These are phyloP conservation scores for Amphiprion percula DNA, from an alignment of 2,113 vertebrate species.

Conservation along the genomic window DNA sequence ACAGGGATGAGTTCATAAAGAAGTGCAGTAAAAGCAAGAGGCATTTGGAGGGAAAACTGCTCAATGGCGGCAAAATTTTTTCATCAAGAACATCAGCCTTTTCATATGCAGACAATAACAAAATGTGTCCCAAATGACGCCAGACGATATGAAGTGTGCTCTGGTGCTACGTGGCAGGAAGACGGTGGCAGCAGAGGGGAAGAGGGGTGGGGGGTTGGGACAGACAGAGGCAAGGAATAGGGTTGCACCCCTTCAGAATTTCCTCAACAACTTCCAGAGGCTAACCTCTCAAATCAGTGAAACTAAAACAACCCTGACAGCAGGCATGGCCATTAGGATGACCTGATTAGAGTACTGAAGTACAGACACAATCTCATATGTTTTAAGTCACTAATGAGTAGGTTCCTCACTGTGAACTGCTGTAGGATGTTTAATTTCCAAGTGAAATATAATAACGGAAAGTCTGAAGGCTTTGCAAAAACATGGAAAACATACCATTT, in stretches of 20 bases:
- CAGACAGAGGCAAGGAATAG: neutral
- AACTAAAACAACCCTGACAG: conserved; percentile 56
- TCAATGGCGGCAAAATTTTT: conserved; percentile 15
- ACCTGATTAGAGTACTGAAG: neutral
- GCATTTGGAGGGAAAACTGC: neutral
- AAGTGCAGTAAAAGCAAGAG: neutral
- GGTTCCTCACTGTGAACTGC: conserved; percentile 21
- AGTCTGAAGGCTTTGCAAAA: conserved; percentile 30
- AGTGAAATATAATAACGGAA: conserved; percentile 24
- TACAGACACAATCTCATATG: conserved; percentile 17
- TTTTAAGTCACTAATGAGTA: conserved; percentile 43
- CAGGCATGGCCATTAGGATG: conserved; percentile 26
- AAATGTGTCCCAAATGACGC: conserved; percentile 46
- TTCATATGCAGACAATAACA: conserved; percentile 42
- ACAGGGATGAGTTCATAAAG: neutral
- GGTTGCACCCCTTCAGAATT: conserved; percentile 32
- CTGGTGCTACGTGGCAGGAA: conserved; percentile 64
- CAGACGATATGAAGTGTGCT: conserved; percentile 34
- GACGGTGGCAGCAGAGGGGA: conserved; percentile 17
- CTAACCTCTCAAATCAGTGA: conserved; percentile 38
- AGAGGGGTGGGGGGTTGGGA: neutral
- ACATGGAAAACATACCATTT: conserved; percentile 22
- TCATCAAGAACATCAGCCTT: conserved; percentile 46
- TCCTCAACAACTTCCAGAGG: conserved; percentile 49
- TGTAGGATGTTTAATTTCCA: conserved; percentile 37